Percentiles rank a stretch among this genome's conserved stretches.
These are phyloP conservation scores for Varanus komodoensis DNA, from an alignment of 2,113 vertebrate genomes.

Conservation along the genomic window DNA sequence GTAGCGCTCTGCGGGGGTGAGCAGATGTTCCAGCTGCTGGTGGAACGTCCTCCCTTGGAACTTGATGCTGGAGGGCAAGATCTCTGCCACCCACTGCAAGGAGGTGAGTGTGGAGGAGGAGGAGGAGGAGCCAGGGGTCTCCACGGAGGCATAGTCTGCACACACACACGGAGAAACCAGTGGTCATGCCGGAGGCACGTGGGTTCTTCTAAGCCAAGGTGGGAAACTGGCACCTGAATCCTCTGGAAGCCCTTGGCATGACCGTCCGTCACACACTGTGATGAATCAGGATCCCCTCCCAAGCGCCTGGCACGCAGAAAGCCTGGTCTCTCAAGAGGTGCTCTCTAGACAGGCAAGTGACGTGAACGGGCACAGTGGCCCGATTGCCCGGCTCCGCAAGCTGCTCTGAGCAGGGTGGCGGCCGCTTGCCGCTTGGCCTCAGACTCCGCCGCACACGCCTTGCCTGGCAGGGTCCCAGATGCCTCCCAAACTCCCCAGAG, in stretches of 20 bases:
- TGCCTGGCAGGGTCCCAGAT: background rate
- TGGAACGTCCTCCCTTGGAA: constrained; percentile 95
- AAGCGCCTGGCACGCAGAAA: no score
- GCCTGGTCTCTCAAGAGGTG: background rate
- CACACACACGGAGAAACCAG: background rate
- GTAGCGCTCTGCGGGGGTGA: constrained; percentile 93
- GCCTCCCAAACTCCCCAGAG: no score
- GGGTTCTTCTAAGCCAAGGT: background rate
- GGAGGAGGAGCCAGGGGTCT: constrained; percentile 83
- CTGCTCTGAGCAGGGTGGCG: background rate
- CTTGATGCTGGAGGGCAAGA: constrained; percentile 95
- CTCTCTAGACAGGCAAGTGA: background rate
- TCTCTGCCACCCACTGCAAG: constrained; percentile 97
- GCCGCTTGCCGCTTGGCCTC: background rate
- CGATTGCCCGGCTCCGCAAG: background rate
- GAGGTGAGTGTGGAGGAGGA: constrained; percentile 92
- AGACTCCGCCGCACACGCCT: background rate
- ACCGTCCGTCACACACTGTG: no score
- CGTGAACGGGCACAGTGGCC: background rate
- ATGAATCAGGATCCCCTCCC: background rate
- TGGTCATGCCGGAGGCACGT: background rate
- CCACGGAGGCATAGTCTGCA: constrained; percentile 86
- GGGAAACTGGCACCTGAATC: background rate
- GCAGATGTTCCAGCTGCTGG: constrained; percentile 96
- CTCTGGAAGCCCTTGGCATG: no score